A percentile compares a stretch with the other conserved stretches of the same genome.
Evolutionary conservation across 2,888 invertebrate species (phyloP).

Genomic region (Pammene fasciana): DNA sequence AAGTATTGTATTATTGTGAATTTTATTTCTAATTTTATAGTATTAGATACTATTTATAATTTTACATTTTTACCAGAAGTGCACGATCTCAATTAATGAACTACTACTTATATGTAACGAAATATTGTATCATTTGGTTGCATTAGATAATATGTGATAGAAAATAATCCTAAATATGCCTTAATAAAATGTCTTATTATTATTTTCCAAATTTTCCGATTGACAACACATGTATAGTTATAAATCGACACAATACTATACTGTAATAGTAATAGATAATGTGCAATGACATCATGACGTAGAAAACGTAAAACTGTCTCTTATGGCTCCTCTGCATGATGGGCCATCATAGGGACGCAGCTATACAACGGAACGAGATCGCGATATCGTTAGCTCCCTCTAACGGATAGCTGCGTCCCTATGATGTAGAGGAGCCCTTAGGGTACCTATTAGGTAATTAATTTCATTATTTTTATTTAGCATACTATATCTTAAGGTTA

Average conservation of each 20-base stretch:
- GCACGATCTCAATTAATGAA: constrained; percentile 53
- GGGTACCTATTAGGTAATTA: constrained; percentile 29
- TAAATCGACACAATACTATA: constrained; percentile 9
- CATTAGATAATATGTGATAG: constrained; percentile 34
- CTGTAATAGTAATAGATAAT: constrained; percentile 22
- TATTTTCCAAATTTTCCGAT: background rate
- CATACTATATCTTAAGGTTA: constrained; percentile 15
- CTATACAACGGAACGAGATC: too few relatives aligned
- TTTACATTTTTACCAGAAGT: constrained; percentile 51
- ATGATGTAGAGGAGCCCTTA: too few relatives aligned
- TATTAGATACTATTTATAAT: constrained; percentile 28
- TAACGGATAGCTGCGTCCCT: too few relatives aligned
- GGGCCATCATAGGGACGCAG: too few relatives aligned
- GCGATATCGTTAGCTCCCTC: too few relatives aligned
- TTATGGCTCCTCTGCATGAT: too few relatives aligned
- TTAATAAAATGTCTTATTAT: constrained; percentile 26
- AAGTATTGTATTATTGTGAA: constrained; percentile 26
- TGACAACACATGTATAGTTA: background rate
- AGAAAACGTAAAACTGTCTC: background rate
- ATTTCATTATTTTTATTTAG: constrained; percentile 13
- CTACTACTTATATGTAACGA: constrained; percentile 14
- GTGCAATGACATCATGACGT: constrained; percentile 36
- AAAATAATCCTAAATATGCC: constrained; percentile 25
- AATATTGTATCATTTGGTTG: constrained; percentile 27
- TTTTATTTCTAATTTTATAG: constrained; percentile 26